Percentiles rank a stretch among this genome's conserved stretches.
These are phyloP conservation scores for Frieseomelitta varia DNA, from an alignment of 1,140 invertebrate species.

Conservation along the genomic window DNA sequence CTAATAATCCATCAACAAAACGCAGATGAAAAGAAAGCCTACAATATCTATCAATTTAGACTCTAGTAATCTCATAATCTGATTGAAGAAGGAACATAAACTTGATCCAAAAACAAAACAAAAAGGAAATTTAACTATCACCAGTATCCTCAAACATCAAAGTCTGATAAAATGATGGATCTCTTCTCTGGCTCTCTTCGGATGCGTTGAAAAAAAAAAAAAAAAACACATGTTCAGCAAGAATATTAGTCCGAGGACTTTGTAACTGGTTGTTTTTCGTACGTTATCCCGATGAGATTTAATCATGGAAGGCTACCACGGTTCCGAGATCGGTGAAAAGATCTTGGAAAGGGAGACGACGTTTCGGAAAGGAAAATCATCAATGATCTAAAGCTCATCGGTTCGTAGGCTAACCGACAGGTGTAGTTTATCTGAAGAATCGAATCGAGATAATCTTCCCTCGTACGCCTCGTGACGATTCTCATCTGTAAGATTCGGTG, in stretches of 20 bases:
- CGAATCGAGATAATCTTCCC: conserved; percentile 44
- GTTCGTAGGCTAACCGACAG: conserved; percentile 41
- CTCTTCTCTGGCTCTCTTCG: background rate
- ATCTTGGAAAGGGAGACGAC: background rate
- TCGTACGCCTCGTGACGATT: conserved; percentile 39
- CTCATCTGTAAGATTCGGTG: conserved; percentile 60
- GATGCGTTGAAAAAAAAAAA: background rate
- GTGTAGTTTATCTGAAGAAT: conserved; percentile 66
- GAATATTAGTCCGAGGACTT: conserved; percentile 29
- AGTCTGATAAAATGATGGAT: background rate
- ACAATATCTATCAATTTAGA: too few relatives aligned
- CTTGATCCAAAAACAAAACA: too few relatives aligned
- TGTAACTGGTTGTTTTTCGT: conserved; percentile 20
- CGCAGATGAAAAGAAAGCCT: too few relatives aligned
- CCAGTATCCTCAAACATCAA: background rate
- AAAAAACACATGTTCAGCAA: conserved; percentile 32
- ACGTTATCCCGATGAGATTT: conserved; percentile 44
- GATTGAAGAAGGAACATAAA: too few relatives aligned
- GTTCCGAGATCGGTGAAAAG: background rate
- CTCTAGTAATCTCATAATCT: too few relatives aligned
- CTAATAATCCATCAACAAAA: too few relatives aligned
- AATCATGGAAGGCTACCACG: conserved; percentile 42
- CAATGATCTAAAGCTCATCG: conserved; percentile 49
- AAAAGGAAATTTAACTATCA: too few relatives aligned
- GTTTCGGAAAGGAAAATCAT: conserved; percentile 34